Conservation (phyloP, 2,888 invertebrate genomes). For the Strigamia transsilvanica region DNA sequence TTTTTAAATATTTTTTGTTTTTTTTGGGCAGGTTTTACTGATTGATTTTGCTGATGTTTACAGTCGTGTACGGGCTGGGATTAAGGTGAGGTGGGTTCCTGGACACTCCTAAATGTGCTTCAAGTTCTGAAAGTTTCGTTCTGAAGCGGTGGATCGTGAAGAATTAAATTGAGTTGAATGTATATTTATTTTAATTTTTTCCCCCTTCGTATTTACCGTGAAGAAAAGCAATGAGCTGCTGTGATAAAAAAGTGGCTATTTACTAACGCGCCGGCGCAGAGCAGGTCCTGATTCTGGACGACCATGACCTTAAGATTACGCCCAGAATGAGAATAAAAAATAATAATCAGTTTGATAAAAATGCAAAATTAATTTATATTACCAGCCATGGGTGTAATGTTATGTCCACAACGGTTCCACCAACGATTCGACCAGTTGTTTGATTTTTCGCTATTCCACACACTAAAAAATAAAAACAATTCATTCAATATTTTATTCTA, state of each 20-base stretch:
- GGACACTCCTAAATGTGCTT: not conserved
- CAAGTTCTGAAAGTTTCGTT: slow-evolving; percentile 5
- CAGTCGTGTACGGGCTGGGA: not conserved
- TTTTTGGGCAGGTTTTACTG: not conserved
- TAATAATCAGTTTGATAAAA: not conserved
- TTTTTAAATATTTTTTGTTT: not conserved
- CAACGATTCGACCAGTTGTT: slow-evolving; percentile 34
- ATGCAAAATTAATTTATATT: not conserved
- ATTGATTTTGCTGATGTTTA: slow-evolving; percentile 19
- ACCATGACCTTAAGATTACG: slow-evolving; percentile 28
- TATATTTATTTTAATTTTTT: not conserved
- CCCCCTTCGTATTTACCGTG: slow-evolving; percentile 23
- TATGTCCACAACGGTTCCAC: slow-evolving; percentile 18
- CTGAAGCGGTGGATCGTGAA: not conserved
- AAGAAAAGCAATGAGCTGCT: slow-evolving; percentile 48
- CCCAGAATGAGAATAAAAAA: slow-evolving; percentile 10
- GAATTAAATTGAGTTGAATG: not conserved
- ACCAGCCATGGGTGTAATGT: slow-evolving; percentile 48
- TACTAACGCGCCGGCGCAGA: slow-evolving; percentile 49
- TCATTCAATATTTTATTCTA: not conserved
- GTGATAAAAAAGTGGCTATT: slow-evolving; percentile 39
- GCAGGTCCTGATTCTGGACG: slow-evolving; percentile 46
- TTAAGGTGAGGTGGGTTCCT: slow-evolving; percentile 8
- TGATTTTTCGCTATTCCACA: slow-evolving; percentile 33
- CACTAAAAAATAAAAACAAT: not conserved